Evolutionary conservation across 2,113 vertebrate species (phyloP), one percentile per base, ranked within the genome.

Genomic region (Anseranas semipalmata): DNA sequence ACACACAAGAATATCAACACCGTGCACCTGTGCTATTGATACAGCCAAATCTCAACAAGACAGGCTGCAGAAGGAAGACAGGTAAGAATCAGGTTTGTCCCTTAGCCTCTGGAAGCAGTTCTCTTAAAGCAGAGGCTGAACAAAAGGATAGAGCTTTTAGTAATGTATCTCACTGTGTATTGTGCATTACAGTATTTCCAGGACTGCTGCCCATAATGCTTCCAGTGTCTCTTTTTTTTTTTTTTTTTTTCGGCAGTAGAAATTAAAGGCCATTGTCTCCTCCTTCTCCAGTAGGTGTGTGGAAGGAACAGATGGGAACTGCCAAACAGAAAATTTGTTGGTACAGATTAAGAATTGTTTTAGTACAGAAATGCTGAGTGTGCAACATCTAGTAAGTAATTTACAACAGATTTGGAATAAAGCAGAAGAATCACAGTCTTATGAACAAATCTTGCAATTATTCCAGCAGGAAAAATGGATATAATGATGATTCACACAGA

Each of bases 401-500:
- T 94, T 85, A 46, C 52, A 78, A 81, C 73, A 87, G 50, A 72
- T 90, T 91, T 79, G 45, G 71, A 76, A 93, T 58, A 78, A 91
- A 95, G 74, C 48, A 92, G 58, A 87, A 91, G 58, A 95, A 87
- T 91, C 60, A 60, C n/a, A 94, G 77, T 85, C 84, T 96, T 91
- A 90, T 72, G 60, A 83, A 87, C 75, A 93, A 93, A 74, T 93
- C 80, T 82, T 89, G 62, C 94, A 95, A 96, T 84, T 58, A 91
- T 91, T 96, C 83, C 80, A 95, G 74, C 68, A 95, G 95, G 91
- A 96, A 97, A 72, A 46, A 92, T 41, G 92, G 91, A 96, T 96
- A 82, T 53, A 92, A 65, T 83, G 67, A 53, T 97, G 97, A 97
- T 86, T 97, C 95, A 96, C 89, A 33, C 85, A 90, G 85, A 96